Evolutionary conservation across 1,140 invertebrate genomes (phyloP).

Genomic region (Drosophila biarmipes): DNA sequence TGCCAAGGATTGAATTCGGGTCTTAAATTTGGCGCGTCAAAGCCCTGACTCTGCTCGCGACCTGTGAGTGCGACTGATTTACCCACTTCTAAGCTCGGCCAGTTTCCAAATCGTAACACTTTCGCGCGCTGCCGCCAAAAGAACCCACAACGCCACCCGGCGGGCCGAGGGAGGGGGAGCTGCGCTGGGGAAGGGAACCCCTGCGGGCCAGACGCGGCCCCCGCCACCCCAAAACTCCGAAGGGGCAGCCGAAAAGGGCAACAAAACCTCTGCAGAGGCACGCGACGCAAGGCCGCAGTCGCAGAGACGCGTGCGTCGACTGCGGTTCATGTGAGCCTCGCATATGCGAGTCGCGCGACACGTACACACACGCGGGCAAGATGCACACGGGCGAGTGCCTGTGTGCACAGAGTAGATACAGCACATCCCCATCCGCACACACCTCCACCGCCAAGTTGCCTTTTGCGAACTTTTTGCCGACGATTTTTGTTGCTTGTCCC

Average conservation of each 20-base stretch:
- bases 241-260: slow-evolving; percentile 29
- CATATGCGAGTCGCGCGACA: slow-evolving; percentile 69
- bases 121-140: slow-evolving; percentile 66
- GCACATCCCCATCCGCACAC: slow-evolving; percentile 39
- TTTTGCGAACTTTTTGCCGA: slow-evolving; percentile 66
- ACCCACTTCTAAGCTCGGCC: slow-evolving; percentile 76
- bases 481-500: slow-evolving; percentile 65
- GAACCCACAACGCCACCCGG: slow-evolving; percentile 43
- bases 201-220: slow-evolving; percentile 44
- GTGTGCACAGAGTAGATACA: slow-evolving; percentile 40
- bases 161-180: neutral
- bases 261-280: slow-evolving; percentile 66
- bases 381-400: slow-evolving; percentile 3
- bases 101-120: slow-evolving; percentile 78
- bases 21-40: neutral
- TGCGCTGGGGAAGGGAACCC: neutral
- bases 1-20: neutral
- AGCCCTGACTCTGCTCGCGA: neutral
- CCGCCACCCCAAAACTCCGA: slow-evolving; percentile 37
- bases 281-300: slow-evolving; percentile 66
- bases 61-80: slow-evolving; percentile 51
- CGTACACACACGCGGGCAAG: slow-evolving; percentile 39
- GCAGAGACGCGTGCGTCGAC: slow-evolving; percentile 59
- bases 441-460: slow-evolving; percentile 34
- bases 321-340: slow-evolving; percentile 52